Conservation (phyloP, 2,113 vertebrate genomes). For the Leptobrachium ailaonicum region DNA sequence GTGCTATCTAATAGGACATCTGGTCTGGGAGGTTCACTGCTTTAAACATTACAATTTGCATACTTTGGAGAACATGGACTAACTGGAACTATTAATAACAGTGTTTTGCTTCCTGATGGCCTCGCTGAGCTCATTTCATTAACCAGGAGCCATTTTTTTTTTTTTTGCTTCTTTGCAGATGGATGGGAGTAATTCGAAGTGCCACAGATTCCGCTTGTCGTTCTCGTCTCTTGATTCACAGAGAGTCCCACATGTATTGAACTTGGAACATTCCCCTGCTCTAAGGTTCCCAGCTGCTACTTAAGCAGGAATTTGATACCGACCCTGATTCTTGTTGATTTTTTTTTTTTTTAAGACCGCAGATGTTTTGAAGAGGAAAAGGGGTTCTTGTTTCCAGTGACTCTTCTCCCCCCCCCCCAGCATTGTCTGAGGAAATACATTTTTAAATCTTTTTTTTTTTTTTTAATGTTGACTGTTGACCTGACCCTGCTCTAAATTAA, state of each 20-base stretch:
- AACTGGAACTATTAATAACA: too few species aligned
- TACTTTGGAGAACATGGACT: too few species aligned
- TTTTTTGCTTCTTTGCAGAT: constrained; percentile 66
- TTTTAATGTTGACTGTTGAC: background rate
- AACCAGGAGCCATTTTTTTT: background rate
- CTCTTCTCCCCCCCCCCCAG: constrained; percentile 46
- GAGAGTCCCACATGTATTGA: constrained; percentile 84
- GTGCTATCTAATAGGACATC: too few species aligned
- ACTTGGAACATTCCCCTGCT: background rate
- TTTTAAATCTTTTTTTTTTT: constrained; percentile 48
- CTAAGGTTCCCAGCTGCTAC: constrained; percentile 52
- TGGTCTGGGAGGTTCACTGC: too few species aligned
- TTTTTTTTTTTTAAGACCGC: constrained; percentile 49
- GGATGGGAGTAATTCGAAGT: constrained; percentile 98
- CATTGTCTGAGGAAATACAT: constrained; percentile 52
- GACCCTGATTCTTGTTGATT: constrained; percentile 48
- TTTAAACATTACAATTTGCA: too few species aligned
- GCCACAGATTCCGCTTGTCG: constrained; percentile 84
- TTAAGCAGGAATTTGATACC: constrained; percentile 60
- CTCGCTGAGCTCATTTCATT: background rate
- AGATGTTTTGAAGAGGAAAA: constrained; percentile 52
- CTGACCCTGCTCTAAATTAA: constrained; percentile 6
- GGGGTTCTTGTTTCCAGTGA: constrained; percentile 54
- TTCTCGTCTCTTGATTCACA: constrained; percentile 75
- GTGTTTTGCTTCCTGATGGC: too few species aligned